Base-by-base conservation (phyloP, 2,888 invertebrate genomes). In the Oscheius sp. region DNA sequence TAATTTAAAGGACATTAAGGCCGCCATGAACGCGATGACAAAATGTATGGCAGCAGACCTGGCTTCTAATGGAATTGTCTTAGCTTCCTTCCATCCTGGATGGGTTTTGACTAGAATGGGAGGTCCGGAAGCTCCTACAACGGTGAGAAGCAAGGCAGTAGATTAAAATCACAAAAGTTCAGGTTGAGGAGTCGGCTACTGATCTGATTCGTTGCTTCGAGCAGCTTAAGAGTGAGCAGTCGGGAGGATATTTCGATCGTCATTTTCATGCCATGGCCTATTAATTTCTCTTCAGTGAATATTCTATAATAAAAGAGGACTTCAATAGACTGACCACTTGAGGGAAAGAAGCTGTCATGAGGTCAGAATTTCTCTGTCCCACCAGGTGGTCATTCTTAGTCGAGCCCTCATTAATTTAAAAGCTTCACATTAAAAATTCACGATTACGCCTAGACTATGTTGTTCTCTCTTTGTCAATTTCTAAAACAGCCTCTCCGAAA, bases 1-100 rank as follows among this genome's bases (percentile, higher is more conserved):
- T 20, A 6, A 20, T 54, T 54, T 47, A 32, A 2, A 30, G 5
- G n/a, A n/a, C 14, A 33, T 68, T 1, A 24, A 68, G 65, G 51
- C 80, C 0, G 81, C 81, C 14, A 56, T 81, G 36, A 81, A 81
- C 44, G 71, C 73, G 54, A 73, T 78, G 56, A 71, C 75, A 24
- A 76, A 70, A 50, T 72, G 72, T 8, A 54, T 79, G 28, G 57
- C 75, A 0, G 44, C 77, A 22, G 78, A 73, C 47, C 20, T 75
- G 44, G 57, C 59, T 9, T 63, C 51, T 28, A 50, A 71, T 12
- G 56, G 68, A 8, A 74, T 80, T 59, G 51, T 79, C 17, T 66
- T 70, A 20, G 78, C 71, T 8, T 61, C 69, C 8, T 74, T 73
- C 45, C 73, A 68, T 59, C 80, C 80, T 1, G 80, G 80, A 49